A percentile compares a stretch with the other conserved stretches of the same genome.
Conservation (phyloP, 2,888 invertebrate species). For the Aphelenchoides bicaudatus region DNA sequence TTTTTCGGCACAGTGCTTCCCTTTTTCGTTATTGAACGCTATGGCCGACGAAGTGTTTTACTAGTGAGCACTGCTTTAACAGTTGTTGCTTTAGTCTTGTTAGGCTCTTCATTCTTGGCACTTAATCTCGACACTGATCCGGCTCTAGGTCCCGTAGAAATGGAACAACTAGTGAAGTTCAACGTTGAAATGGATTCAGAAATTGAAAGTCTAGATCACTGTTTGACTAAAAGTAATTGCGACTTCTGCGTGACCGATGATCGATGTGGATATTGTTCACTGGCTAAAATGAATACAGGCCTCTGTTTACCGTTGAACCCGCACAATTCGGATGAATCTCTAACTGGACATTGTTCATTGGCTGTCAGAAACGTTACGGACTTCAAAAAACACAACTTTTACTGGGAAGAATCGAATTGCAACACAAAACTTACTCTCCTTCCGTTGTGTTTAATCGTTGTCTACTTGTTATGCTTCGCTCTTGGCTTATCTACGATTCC, state of each 20-base stretch:
- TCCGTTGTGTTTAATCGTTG: constrained; percentile 50
- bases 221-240: constrained; percentile 59
- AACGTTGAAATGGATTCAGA: neutral
- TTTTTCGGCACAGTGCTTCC: constrained; percentile 35
- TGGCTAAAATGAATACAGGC: neutral
- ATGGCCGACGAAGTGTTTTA: constrained; percentile 44
- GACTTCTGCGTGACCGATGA: constrained; percentile 62
- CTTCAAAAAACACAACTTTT: no score
- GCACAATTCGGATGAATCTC: neutral
- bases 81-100: constrained; percentile 38
- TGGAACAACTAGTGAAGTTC: neutral
- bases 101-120: constrained; percentile 46
- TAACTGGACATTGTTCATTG: neutral
- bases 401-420: constrained; percentile 43
- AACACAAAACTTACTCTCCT: constrained; percentile 60
- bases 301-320: constrained; percentile 17
- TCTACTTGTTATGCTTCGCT: constrained; percentile 35
- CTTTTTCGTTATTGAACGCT: constrained; percentile 34
- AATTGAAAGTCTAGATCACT: neutral
- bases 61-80: constrained; percentile 42
- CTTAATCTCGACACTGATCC: constrained; percentile 33
- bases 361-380: constrained; percentile 8
- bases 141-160: neutral
- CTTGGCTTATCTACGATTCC: constrained; percentile 63
- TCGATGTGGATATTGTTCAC: constrained; percentile 62